These are phyloP conservation scores for Rhabdomys dilectus DNA, from an alignment of 2,113 vertebrate species.

Conservation along the genomic window DNA sequence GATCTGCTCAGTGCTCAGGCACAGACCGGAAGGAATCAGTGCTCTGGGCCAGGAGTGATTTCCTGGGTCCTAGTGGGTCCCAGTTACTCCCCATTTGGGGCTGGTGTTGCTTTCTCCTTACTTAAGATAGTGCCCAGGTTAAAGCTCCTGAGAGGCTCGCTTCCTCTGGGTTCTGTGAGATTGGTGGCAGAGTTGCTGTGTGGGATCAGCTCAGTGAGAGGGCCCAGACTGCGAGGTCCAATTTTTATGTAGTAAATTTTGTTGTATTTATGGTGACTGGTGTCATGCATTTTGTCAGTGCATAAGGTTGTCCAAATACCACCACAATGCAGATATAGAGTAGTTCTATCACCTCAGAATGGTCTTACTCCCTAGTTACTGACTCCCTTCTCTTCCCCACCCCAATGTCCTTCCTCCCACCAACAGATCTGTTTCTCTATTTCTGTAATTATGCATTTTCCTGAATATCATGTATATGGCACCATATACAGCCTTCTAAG, in stretches of 20 bases:
- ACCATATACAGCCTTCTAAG: neutral
- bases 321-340: neutral
- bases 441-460: slow-evolving; percentile 23
- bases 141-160: no score
- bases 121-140: no score
- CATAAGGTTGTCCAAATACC: neutral
- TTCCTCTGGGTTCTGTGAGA: no score
- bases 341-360: neutral
- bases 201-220: no score
- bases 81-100: no score
- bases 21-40: no score
- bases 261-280: neutral
- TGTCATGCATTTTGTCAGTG: neutral
- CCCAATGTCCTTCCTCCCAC: rapidly evolving
- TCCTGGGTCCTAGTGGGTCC: no score
- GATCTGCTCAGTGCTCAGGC: no score
- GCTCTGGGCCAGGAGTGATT: no score
- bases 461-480: neutral
- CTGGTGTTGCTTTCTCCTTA: no score
- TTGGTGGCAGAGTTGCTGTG: no score
- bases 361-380: neutral
- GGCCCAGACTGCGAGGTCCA: neutral
- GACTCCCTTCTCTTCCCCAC: neutral
- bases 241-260: slow-evolving; percentile 21
- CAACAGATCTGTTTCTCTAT: neutral